Evolutionary conservation across 1,140 invertebrate genomes (phyloP).

Genomic region (Temnothorax curvispinosus): DNA sequence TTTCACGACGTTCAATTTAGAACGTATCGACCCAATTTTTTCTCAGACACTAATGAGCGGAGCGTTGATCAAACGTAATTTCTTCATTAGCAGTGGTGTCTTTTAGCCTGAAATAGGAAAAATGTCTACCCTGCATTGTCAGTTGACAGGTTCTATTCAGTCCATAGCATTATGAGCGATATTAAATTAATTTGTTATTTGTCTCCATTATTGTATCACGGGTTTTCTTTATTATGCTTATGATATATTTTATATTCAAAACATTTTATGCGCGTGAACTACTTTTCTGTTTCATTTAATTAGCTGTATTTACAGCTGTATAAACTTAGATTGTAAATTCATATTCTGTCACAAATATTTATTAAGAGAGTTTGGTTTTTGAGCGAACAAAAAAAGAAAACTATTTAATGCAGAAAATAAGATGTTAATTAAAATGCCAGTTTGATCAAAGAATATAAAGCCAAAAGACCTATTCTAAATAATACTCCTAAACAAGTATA

Average conservation of each 20-base stretch:
- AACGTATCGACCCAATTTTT: not conserved
- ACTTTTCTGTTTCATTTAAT: not conserved
- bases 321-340: not conserved
- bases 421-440: not conserved
- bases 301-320: not conserved
- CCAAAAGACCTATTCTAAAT: not conserved
- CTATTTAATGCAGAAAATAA: not conserved
- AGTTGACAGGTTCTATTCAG: not conserved
- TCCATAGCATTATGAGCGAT: not conserved
- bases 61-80: constrained; percentile 16
- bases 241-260: not conserved
- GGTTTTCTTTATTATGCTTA: not conserved
- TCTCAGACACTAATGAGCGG: not conserved
- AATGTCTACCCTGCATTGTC: not conserved
- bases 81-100: not conserved
- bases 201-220: not conserved
- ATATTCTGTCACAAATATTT: not conserved
- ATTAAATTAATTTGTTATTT: constrained; percentile 10
- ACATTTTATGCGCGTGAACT: not conserved
- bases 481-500: not conserved
- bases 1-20: not conserved
- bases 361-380: not conserved
- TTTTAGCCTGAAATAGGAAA: not conserved
- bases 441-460: not conserved
- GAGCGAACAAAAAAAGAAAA: not conserved